Conservation (phyloP, 1,140 invertebrate species). For the Bombus ignitus region DNA sequence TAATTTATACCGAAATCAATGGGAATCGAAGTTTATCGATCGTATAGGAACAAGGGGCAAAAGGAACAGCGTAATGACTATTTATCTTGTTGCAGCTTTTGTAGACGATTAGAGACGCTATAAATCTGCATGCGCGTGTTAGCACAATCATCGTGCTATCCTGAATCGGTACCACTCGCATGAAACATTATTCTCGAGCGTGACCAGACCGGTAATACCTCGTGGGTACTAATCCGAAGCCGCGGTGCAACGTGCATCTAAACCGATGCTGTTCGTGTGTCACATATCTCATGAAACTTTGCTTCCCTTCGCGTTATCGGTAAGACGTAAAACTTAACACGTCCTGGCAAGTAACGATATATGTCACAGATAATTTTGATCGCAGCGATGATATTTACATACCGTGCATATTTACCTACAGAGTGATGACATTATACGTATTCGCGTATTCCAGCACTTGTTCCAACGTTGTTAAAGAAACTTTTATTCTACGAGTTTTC, state of each 20-base stretch:
- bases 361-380: not conserved
- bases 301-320: not conserved
- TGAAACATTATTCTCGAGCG: constrained; percentile 29
- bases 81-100: constrained; percentile 21
- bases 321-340: not conserved
- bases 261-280: constrained; percentile 1
- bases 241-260: not conserved
- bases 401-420: not conserved
- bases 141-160: constrained; percentile 19
- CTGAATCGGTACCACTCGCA: constrained; percentile 12
- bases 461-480: no score
- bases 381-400: not conserved
- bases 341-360: not conserved
- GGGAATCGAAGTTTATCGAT: not conserved
- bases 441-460: no score
- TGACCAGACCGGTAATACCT: constrained; percentile 32
- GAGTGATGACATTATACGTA: no score
- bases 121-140: constrained; percentile 24
- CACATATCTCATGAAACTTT: not conserved
- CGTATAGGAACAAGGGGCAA: not conserved
- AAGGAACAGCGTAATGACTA: not conserved
- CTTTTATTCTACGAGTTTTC: no score
- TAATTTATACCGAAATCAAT: not conserved
- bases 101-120: constrained; percentile 14
- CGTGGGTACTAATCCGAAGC: constrained; percentile 4